Conservation (phyloP, 2,113 vertebrate genomes). For the Calidris pygmaea region DNA sequence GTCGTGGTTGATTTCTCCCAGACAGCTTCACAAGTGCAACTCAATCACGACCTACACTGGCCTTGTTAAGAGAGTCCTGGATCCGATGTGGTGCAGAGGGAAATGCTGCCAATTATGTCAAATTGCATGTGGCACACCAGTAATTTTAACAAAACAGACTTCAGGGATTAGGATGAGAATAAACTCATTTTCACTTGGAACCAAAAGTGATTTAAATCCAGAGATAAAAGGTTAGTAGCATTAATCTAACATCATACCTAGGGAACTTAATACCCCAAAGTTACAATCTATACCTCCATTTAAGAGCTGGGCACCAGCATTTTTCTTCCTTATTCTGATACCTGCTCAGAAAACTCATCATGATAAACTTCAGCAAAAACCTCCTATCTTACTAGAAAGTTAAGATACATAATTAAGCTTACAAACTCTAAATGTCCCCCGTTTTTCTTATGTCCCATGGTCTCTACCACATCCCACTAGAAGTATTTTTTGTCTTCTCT, state of each 20-base stretch:
- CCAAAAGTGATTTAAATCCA: neutral
- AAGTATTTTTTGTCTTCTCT: neutral
- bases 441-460: neutral
- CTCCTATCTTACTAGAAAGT: neutral
- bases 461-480: neutral
- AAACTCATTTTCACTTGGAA: neutral
- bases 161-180: neutral
- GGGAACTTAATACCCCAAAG: neutral
- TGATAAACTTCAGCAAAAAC: neutral
- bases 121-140: neutral
- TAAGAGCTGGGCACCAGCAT: neutral
- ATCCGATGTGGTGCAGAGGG: conserved; percentile 4
- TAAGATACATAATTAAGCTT: neutral
- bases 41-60: neutral
- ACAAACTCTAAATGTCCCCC: neutral
- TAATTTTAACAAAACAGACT: conserved; percentile 9
- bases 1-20: neutral
- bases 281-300: neutral
- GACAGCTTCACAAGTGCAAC: neutral
- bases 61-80: neutral
- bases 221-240: neutral
- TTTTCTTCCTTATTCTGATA: neutral
- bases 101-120: neutral
- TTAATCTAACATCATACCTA: neutral
- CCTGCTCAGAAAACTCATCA: neutral